Conservation (phyloP, 2,113 vertebrate species). For the Eidolon helvum region DNA sequence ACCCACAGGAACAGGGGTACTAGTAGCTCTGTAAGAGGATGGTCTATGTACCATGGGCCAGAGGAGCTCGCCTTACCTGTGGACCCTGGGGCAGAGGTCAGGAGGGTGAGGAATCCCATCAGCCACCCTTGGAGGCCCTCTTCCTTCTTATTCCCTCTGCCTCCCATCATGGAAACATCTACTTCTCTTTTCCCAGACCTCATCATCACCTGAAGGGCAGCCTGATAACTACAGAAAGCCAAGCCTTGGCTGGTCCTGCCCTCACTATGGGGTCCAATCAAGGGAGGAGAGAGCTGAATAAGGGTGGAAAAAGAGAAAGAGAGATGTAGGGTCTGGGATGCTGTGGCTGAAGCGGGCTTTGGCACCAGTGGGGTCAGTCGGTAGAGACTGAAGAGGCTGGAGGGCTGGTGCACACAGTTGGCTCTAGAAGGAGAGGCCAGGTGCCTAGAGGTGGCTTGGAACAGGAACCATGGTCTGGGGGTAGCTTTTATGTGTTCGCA, state of each 20-base stretch:
- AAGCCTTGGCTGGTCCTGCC: not conserved
- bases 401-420: not conserved
- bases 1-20: not conserved
- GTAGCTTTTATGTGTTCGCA: not conserved
- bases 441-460: not conserved
- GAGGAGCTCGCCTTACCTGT: not conserved
- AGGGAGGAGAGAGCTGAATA: not conserved
- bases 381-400: not conserved
- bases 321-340: not conserved
- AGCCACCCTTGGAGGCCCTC: not conserved
- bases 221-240: not conserved
- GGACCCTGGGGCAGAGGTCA: not conserved
- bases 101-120: not conserved
- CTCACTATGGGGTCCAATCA: not conserved
- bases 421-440: not conserved
- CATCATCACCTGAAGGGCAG: not conserved
- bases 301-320: not conserved
- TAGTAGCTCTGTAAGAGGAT: not conserved
- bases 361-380: too few relatives aligned
- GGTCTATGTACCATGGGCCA: not conserved
- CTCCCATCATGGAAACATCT: not conserved
- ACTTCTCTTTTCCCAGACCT: conserved; percentile 25
- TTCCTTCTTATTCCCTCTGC: not conserved
- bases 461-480: not conserved
- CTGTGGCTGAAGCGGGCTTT: not conserved